A percentile compares a stretch with the other conserved stretches of the same genome.
Evolutionary conservation across 2,113 vertebrate species (phyloP).

Genomic region (Gallinago media): DNA sequence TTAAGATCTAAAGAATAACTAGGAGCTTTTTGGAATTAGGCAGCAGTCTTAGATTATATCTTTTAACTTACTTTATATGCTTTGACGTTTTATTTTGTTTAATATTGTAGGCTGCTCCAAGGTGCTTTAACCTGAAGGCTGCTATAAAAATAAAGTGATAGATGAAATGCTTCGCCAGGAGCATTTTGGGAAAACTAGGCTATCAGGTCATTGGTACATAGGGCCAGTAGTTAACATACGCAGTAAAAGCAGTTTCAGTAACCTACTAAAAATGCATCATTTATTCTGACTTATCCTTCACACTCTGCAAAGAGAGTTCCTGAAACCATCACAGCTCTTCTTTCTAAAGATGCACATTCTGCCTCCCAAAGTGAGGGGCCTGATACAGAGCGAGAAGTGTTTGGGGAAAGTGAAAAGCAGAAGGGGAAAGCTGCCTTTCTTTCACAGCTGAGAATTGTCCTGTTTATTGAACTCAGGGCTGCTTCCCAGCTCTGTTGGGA

Average conservation of each 20-base stretch:
- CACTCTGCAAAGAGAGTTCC: not conserved
- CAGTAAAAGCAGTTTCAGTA: not conserved
- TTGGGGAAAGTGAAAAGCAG: not conserved
- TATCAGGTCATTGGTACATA: not conserved
- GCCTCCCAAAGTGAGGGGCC: not conserved
- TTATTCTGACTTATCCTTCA: not conserved
- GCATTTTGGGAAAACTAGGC: conserved; percentile 7
- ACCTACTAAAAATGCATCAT: not conserved
- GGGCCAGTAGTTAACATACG: not conserved
- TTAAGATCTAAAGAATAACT: not conserved
- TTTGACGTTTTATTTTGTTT: conserved; percentile 41
- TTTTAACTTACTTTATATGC: not conserved
- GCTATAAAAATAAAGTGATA: conserved; percentile 10
- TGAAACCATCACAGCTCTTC: not conserved
- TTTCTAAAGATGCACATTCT: not conserved
- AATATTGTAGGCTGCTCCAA: not conserved
- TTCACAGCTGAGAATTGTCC: not conserved
- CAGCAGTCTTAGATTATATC: not conserved
- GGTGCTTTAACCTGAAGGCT: not conserved
- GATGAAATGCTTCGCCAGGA: not conserved
- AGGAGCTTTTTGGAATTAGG: conserved; percentile 3
- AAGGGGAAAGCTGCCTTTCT: not conserved
- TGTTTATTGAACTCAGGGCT: not conserved
- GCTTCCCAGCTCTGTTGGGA: not conserved
- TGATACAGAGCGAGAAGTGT: not conserved